phyloP scores from a whole-genome alignment of 1,140 invertebrate species.

The Drosophila arizonae region DNA sequence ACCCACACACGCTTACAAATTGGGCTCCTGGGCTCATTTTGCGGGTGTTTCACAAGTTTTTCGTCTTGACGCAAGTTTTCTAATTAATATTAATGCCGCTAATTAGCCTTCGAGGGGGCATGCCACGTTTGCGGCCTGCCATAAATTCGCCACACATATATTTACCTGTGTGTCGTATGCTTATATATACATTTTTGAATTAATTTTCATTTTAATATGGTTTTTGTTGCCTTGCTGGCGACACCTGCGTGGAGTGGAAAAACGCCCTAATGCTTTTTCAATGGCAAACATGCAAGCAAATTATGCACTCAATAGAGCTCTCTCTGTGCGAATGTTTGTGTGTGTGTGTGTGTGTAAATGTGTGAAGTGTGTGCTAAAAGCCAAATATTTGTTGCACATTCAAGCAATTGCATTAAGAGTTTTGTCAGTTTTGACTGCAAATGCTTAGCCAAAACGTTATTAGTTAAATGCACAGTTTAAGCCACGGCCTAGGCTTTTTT shows the following conservation, averaged over 20 bases:
- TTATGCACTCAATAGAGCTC: conserved; percentile 10
- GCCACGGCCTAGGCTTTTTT: too few species aligned
- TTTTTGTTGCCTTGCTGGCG: not conserved
- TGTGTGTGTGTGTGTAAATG: not conserved
- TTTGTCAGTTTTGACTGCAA: not conserved
- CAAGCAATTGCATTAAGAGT: not conserved
- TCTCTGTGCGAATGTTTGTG: not conserved
- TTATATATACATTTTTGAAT: not conserved
- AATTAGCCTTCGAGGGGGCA: conserved; percentile 57
- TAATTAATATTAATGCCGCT: conserved; percentile 75
- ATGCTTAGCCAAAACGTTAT: too few species aligned
- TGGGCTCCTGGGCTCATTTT: conserved; percentile 56
- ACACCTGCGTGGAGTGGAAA: conserved; percentile 14
- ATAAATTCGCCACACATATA: not conserved
- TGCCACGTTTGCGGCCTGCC: conserved; percentile 2
- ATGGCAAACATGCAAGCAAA: conserved; percentile 20
- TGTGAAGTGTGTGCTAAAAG: not conserved
- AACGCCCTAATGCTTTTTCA: conserved; percentile 28
- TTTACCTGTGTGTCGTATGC: too few species aligned
- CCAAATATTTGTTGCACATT: conserved; percentile 6
- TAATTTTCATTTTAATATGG: not conserved
- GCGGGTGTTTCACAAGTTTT: conserved; percentile 19
- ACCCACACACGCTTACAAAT: conserved; percentile 7
- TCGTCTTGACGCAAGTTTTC: conserved; percentile 56
- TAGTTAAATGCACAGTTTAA: too few species aligned